Base-by-base conservation (phyloP, 2,113 vertebrate genomes). In the Dasyornis broadbenti region DNA sequence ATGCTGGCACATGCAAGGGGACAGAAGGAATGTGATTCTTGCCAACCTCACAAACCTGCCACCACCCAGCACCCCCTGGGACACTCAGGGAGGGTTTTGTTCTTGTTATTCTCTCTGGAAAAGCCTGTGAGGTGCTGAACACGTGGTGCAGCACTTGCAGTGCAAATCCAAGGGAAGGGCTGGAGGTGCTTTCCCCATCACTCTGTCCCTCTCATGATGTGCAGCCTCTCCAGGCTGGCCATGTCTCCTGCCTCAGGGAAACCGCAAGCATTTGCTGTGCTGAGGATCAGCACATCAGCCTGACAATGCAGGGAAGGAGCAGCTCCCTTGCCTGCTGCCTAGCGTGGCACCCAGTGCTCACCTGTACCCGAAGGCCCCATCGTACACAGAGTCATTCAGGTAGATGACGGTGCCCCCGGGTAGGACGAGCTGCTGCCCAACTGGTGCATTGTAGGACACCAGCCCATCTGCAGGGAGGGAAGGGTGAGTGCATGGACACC, bases 371-470 rank as follows among this genome's bases (percentile, higher is more conserved):
- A 98, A 95, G 1, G 98, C 98, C 52, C 99, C 99, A 3, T 99
- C 99, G 19, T 99, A 99, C 80, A 99, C 98, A 0, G 99, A 99
- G 93, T 99, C 99, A 2, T 99, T 99, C 61, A 99, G 98, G 96
- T 98, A 98, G 95, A 99, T 98, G 60, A 98, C 78, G 19, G 98
- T 97, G 66, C 98, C 98, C 53, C 98, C 98, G 0, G 98, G 98
- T 78, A 99, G 98, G 96, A 98, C 90, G 49, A 99, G 98, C 86
- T 99, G 98, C 92, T 99, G 99, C 17, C 99, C 99, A 1, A 98
- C 98, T 1, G 99, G 99, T 2, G 98, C 98, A 2, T 94, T 99
- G 86, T 99, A 99, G 88, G 99, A 99, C 95, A 99, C 98, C 90
- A 99, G 96, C 42, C 99, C 99, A 49, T 99, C 99, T 99, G 95